Base-by-base conservation (phyloP, 2,113 vertebrate genomes). In the Prinia subflava region DNA sequence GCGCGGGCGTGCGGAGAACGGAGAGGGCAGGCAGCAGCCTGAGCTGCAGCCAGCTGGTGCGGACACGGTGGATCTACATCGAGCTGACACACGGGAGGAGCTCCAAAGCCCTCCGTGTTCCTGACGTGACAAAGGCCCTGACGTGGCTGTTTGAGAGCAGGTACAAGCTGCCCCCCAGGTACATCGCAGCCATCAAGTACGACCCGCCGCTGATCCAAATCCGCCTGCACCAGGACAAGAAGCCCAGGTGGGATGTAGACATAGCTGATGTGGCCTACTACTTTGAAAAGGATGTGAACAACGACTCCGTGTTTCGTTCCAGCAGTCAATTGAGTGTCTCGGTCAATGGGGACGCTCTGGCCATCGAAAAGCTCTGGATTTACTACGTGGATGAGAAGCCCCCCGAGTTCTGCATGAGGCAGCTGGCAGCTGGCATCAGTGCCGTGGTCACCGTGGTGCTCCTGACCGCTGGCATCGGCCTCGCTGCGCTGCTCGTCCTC, bases 281-380 rank as follows among this genome's bases (percentile, higher is more conserved):
- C 97, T 98, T 99, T 95, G 99, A 99, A 97, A 99, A 99, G 87
- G 99, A 99, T 35, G 96, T 98, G 52, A 98, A 99, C 71, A 94
- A 92, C 9, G 92, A 98, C 74, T 98, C 98, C 1, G 28, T 98
- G 64, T 99, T 99, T 94, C 0, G 0, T 0, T 15, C 55, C 8
- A 27, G 65, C 0, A 63, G 62, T 27, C 21, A 33, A 10, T 97
- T 98, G 44, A 44, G 17, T 22, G 52, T 98, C 25, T 35, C 1
- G 0, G 94, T 98, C 75, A 96, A 83, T 1, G 82, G 91, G 15
- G 83, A 97, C 47, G 94, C 95, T 13, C 78, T 99, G 93, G 50
- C 42, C 20, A 95, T 99, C 96, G 97, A 98, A 74, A 94, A 97
- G 7, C 97, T 98, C 42, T 35, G 98, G 68, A 97, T 99, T 89